phyloP scores from a whole-genome alignment of 2,888 invertebrate species.

The Acheta domesticus region DNA sequence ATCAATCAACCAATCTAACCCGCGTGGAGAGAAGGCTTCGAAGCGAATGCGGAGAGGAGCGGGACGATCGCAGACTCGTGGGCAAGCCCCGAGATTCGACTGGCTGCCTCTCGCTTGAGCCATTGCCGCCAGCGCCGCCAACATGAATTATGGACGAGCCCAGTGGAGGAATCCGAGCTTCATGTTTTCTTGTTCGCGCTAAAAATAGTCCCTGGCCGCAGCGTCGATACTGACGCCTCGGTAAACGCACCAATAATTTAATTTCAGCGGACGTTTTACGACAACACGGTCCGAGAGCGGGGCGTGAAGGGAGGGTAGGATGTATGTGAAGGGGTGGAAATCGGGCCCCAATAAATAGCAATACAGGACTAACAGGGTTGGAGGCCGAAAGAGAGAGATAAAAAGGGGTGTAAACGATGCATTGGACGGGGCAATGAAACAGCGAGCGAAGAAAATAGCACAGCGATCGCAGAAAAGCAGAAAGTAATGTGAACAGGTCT shows the following conservation, averaged over 20 bases:
- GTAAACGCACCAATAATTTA: slow-evolving; percentile 18
- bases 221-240: slow-evolving; percentile 10
- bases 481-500: too few species aligned
- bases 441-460: too few species aligned
- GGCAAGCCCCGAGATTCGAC: background rate
- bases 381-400: too few species aligned
- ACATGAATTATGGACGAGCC: background rate
- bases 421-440: too few species aligned
- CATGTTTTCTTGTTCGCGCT: slow-evolving; percentile 3
- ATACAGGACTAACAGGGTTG: too few species aligned
- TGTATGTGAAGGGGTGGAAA: background rate
- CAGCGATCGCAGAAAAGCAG: too few species aligned
- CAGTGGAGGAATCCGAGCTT: background rate
- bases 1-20: too few species aligned
- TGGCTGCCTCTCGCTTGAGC: background rate
- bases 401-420: too few species aligned
- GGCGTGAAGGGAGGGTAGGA: background rate
- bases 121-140: background rate
- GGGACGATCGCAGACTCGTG: too few species aligned
- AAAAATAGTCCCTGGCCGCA: background rate
- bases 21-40: too few species aligned
- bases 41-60: too few species aligned
- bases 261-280: background rate
- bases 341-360: background rate
- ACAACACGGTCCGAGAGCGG: background rate